Conservation (phyloP, 1,140 invertebrate genomes). For the Papilio machaon region DNA sequence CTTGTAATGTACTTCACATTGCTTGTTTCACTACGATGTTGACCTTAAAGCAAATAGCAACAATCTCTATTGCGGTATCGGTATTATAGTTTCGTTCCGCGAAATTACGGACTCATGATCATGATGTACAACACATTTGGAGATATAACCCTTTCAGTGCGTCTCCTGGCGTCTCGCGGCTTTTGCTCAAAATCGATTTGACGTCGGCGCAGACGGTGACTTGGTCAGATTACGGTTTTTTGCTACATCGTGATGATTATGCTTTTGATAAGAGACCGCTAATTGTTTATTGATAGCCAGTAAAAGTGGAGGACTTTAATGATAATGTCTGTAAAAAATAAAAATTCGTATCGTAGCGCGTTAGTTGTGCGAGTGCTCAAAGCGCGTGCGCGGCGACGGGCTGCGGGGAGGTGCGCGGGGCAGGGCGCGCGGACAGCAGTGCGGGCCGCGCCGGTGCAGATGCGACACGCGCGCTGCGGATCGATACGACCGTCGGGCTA, state of each 20-base stretch:
- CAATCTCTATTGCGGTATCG: conserved; percentile 38
- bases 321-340: neutral
- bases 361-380: conserved; percentile 49
- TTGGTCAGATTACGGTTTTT: neutral
- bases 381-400: conserved; percentile 65
- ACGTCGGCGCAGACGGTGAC: neutral
- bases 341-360: neutral
- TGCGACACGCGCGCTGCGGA: conserved; percentile 67
- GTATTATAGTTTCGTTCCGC: conserved; percentile 21
- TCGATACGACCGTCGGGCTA: conserved; percentile 63
- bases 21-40: conserved; percentile 27
- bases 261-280: neutral
- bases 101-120: conserved; percentile 29
- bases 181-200: neutral
- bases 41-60: conserved; percentile 45
- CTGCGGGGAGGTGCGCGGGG: conserved; percentile 41
- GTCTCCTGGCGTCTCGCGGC: neutral
- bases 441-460: conserved; percentile 73
- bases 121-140: neutral
- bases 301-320: neutral
- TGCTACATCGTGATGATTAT: neutral
- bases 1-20: neutral
- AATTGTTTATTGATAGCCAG: conserved; percentile 7
- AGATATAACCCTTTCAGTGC: neutral
- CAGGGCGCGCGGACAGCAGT: conserved; percentile 62